These are phyloP conservation scores for Prochilodus magdalenae DNA, from an alignment of 2,113 vertebrate genomes.

Conservation along the genomic window DNA sequence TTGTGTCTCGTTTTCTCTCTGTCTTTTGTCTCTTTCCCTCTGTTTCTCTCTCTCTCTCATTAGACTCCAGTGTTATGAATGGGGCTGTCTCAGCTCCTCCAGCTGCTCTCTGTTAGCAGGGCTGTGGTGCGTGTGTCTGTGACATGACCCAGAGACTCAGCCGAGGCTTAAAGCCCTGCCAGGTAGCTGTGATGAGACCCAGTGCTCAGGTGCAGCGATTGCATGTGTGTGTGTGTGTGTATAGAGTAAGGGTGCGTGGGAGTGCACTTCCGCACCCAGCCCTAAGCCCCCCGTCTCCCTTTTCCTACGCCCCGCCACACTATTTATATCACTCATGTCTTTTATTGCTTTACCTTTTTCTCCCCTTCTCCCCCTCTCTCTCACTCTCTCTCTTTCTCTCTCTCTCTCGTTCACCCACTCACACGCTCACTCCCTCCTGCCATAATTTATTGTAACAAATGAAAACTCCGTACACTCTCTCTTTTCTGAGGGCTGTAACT, in stretches of 20 bases:
- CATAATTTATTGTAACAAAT: constrained; percentile 63
- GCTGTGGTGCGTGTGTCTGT: constrained; percentile 54
- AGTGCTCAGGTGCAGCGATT: constrained; percentile 59
- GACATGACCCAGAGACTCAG: constrained; percentile 48
- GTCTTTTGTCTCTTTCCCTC: constrained; percentile 1
- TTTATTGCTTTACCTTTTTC: constrained; percentile 45
- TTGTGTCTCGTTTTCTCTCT: constrained; percentile 17
- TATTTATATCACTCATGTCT: constrained; percentile 53
- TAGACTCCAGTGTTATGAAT: constrained; percentile 77
- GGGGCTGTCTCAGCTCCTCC: constrained; percentile 75
- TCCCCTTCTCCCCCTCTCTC: constrained; percentile 34
- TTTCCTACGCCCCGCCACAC: constrained; percentile 35
- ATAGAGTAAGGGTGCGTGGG: constrained; percentile 23
- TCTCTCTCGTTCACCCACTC: neutral
- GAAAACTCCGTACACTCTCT: constrained; percentile 35
- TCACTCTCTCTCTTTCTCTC: constrained; percentile 11
- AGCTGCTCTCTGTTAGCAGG: constrained; percentile 82
- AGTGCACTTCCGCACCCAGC: constrained; percentile 52
- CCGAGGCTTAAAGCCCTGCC: constrained; percentile 53
- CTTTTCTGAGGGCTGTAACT: constrained; percentile 34
- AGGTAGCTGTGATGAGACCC: constrained; percentile 60
- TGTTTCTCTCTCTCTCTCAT: constrained; percentile 20
- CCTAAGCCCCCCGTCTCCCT: constrained; percentile 45
- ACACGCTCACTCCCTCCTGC: constrained; percentile 13
- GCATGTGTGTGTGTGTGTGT: constrained; percentile 46